Base-by-base conservation (phyloP, 2,113 vertebrate genomes). In the Xenopus borealis region DNA sequence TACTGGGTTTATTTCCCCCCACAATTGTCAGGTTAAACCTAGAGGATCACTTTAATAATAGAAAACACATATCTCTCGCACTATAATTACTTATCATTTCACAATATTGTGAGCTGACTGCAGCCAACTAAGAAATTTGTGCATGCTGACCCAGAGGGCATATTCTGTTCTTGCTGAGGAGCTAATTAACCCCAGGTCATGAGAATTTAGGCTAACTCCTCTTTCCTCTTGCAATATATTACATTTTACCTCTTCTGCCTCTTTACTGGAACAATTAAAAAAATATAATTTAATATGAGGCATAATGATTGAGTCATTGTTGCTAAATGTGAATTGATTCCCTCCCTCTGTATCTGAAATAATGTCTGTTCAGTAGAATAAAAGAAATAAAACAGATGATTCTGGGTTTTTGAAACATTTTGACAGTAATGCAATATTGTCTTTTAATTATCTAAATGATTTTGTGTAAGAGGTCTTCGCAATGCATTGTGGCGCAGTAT, bases 101-200 rank as follows among this genome's bases (percentile, higher is more conserved):
- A 57, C 66, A 77, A 77, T 70, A 77, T 77, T 77, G 66, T 46
- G 59, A 63, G 67, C 45, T 63, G 67, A 64, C 53, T 57, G 45
- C 58, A 69, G 66, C 61, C 66, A 44, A 58, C 73, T 62, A 53
- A 66, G 70, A 70, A 66, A 77, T 69, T 63, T 61, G 47, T 77
- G 67, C 55, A 77, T 64, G 70, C 63, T 77, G 74, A 77, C 74
- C 74, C 67, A 64, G 45, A 64, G 74, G 74, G 67, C 67, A 77
- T 77, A 77, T 69, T 77, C 74, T 70, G 74, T 77, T 77, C 74
- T 77, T 68, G 74, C 74, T 77, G 74, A 70, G 67, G 74, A 77
- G 66, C 74, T 77, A 77, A 77, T 77, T 77, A 77, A 77, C 74
- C 74, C 67, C 50, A n/a, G 74, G 74, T 77, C 74, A 77, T 62